Evolutionary conservation across 2,888 invertebrate species (phyloP).

Genomic region (Caradrina kadenii): DNA sequence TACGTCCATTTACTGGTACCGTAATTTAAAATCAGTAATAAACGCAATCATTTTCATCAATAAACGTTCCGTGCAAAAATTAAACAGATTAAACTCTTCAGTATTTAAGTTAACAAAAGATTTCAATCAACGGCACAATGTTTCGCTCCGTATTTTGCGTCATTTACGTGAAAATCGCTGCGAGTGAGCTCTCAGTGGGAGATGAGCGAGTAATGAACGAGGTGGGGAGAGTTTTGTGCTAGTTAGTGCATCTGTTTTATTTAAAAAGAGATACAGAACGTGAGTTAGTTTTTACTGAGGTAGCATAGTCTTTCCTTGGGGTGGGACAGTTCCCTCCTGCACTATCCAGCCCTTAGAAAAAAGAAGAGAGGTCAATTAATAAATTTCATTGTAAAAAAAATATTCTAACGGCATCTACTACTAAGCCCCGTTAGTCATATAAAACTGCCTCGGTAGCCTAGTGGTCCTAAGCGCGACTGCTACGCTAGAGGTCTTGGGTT

Average conservation of each 20-base stretch:
- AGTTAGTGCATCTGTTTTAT: neutral
- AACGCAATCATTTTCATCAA: constrained; percentile 50
- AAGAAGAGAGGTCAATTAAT: neutral
- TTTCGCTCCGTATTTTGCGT: constrained; percentile 63
- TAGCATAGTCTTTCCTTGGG: no score
- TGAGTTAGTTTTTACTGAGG: neutral
- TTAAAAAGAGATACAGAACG: neutral
- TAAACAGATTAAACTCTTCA: constrained; percentile 54
- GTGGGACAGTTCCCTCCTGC: neutral
- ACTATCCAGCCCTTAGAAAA: neutral
- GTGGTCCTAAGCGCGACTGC: no score
- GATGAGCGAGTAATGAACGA: constrained; percentile 50
- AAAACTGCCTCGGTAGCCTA: no score
- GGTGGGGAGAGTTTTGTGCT: neutral
- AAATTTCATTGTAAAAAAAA: no score
- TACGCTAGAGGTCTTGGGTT: no score
- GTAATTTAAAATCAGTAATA: constrained; percentile 56
- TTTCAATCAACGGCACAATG: constrained; percentile 67
- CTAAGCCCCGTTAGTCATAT: no score
- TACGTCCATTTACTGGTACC: constrained; percentile 6
- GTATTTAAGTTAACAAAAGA: constrained; percentile 66
- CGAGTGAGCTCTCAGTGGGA: constrained; percentile 21
- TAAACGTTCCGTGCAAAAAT: constrained; percentile 40
- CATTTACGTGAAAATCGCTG: constrained; percentile 60
- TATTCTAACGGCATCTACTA: no score